phyloP scores from a whole-genome alignment of 2,113 vertebrate species.

The Poicephalus meyeri region DNA sequence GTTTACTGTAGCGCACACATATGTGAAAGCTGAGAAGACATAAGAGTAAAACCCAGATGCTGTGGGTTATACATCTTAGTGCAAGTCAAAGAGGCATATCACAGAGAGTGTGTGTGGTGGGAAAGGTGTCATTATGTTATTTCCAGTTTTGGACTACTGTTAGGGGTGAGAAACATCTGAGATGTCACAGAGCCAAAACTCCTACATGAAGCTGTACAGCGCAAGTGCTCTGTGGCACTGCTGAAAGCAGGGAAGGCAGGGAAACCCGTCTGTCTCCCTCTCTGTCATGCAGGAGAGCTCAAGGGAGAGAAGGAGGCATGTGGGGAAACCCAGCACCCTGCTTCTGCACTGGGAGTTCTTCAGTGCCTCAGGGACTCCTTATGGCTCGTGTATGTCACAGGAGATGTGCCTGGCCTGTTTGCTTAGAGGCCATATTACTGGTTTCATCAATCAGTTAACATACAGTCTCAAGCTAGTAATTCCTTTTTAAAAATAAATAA shows the following conservation, averaged over 20 bases:
- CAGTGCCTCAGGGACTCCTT: background rate
- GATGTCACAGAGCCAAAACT: background rate
- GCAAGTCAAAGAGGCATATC: background rate
- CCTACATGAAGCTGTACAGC: background rate
- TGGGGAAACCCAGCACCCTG: background rate
- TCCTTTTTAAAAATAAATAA: background rate
- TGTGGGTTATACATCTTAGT: background rate
- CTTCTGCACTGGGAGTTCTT: background rate
- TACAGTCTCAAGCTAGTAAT: background rate
- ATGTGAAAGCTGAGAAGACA: background rate
- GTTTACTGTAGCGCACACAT: background rate
- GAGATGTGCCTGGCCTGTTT: background rate
- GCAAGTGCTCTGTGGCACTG: fast-evolving
- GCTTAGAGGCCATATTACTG: background rate
- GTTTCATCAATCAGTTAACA: background rate
- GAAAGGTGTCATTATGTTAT: background rate
- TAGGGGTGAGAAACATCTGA: background rate
- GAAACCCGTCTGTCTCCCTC: background rate
- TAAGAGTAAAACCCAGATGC: background rate
- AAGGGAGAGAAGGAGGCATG: background rate
- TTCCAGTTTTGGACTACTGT: background rate
- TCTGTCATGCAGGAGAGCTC: background rate
- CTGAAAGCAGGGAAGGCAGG: background rate
- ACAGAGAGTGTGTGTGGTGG: background rate
- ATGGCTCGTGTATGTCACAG: background rate